Evolutionary conservation across 2,888 invertebrate species (phyloP).

Genomic region (Ormyrus pomaceus): DNA sequence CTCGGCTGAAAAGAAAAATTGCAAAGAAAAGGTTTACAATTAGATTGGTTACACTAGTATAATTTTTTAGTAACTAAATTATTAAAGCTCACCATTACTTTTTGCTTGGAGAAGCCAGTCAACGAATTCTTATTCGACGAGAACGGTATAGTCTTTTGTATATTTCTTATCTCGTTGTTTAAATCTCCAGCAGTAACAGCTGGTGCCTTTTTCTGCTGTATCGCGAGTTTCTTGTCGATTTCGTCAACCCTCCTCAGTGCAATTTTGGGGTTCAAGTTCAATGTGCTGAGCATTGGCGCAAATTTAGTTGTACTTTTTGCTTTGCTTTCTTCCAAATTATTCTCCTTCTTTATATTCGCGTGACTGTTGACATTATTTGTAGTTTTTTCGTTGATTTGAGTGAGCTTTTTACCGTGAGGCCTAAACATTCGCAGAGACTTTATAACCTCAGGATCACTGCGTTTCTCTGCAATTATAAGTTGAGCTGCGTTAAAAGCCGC

Average conservation of each 20-base stretch:
- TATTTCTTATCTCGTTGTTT: constrained; percentile 69
- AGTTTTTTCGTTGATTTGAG: constrained; percentile 51
- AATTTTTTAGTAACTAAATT: too few species aligned
- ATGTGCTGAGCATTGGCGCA: constrained; percentile 73
- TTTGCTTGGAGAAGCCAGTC: constrained; percentile 66
- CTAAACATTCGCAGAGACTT: constrained; percentile 78
- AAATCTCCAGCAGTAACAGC: constrained; percentile 67
- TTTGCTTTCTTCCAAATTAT: constrained; percentile 60
- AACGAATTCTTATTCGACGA: constrained; percentile 66
- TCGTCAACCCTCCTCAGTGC: constrained; percentile 73
- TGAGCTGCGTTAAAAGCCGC: constrained; percentile 71
- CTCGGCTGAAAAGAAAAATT: constrained; percentile 27
- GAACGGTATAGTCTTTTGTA: constrained; percentile 70
- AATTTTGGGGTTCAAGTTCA: constrained; percentile 75
- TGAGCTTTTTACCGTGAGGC: constrained; percentile 69
- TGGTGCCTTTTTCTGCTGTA: constrained; percentile 58
- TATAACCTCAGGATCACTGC: constrained; percentile 77
- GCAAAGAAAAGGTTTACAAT: too few species aligned
- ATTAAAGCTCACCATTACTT: constrained; percentile 49
- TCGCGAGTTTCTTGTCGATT: constrained; percentile 63
- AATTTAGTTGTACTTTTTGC: constrained; percentile 65
- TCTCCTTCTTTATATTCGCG: constrained; percentile 61
- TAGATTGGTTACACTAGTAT: too few species aligned
- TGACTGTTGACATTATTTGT: constrained; percentile 42
- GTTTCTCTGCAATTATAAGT: constrained; percentile 71